These are phyloP conservation scores for Alauda arvensis DNA, from an alignment of 2,797 vertebrate species.

Conservation along the genomic window DNA sequence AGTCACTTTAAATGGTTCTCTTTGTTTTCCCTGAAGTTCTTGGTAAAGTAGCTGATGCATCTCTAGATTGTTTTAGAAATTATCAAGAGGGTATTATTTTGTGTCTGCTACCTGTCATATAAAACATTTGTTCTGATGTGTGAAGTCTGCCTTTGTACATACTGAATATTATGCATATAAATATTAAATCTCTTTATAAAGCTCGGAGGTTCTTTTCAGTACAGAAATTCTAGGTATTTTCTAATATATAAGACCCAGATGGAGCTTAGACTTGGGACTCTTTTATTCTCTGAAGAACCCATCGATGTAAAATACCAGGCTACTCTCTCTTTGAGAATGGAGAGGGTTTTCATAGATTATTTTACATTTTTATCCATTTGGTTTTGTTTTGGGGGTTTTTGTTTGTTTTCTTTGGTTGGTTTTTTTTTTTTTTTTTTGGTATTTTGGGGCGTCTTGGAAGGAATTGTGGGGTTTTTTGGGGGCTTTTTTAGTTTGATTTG, in stretches of 20 bases:
- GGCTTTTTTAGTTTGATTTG: too few relatives aligned
- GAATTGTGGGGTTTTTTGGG: too few relatives aligned
- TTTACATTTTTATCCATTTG: background rate
- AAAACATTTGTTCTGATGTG: background rate
- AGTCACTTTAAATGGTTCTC: background rate
- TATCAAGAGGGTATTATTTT: background rate
- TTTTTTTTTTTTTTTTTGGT: background rate
- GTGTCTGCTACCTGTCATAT: background rate
- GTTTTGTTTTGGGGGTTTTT: background rate
- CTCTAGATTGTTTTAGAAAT: background rate
- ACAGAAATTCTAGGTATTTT: background rate
- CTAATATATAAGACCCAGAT: background rate
- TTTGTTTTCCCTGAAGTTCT: background rate
- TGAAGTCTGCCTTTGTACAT: background rate
- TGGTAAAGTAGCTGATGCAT: background rate
- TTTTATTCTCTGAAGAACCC: background rate
- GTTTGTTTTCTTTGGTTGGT: background rate
- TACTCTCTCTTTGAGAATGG: background rate
- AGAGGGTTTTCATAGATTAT: background rate
- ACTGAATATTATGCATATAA: background rate
- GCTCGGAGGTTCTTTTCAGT: fast-evolving
- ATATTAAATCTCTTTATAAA: background rate
- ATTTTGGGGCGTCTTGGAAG: too few relatives aligned
- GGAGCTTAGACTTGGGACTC: background rate
- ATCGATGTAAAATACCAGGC: background rate